phyloP scores from a whole-genome alignment of 2,888 invertebrate genomes.

The Sipha maydis region DNA sequence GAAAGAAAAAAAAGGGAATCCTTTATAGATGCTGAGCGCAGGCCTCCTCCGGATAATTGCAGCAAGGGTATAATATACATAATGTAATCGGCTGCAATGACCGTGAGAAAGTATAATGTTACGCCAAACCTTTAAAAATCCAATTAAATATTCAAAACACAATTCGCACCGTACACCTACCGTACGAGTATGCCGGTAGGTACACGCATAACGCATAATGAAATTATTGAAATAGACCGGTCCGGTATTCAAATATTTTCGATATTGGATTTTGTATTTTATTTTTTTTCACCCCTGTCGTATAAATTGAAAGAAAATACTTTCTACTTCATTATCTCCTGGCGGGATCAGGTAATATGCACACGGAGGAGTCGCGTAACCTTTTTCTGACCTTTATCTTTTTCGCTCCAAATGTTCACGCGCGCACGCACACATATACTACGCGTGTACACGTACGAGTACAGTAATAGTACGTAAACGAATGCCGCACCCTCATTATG shows the following conservation, averaged over 20 bases:
- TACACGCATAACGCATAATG: neutral
- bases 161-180: neutral
- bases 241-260: constrained; percentile 5
- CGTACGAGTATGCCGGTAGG: neutral
- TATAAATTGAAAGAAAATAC: neutral
- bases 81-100: neutral
- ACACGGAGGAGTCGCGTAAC: no score
- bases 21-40: neutral
- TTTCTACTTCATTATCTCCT: constrained; percentile 9
- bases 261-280: neutral
- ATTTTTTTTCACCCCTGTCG: neutral
- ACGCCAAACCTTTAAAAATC: constrained; percentile 36
- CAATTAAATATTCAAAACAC: constrained; percentile 29
- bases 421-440: neutral
- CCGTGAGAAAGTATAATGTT: constrained; percentile 37
- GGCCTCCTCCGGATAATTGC: neutral
- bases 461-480: no score
- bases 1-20: neutral
- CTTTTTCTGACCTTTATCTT: constrained; percentile 1
- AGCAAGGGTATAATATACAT: neutral
- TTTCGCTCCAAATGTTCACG: neutral
- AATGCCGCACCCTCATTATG: neutral
- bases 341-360: neutral
- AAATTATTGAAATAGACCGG: neutral
- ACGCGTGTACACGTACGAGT: neutral